A percentile compares a stretch with the other conserved stretches of the same genome.
Evolutionary conservation across 2,113 vertebrate species (phyloP).

Genomic region (Merops nubicus): DNA sequence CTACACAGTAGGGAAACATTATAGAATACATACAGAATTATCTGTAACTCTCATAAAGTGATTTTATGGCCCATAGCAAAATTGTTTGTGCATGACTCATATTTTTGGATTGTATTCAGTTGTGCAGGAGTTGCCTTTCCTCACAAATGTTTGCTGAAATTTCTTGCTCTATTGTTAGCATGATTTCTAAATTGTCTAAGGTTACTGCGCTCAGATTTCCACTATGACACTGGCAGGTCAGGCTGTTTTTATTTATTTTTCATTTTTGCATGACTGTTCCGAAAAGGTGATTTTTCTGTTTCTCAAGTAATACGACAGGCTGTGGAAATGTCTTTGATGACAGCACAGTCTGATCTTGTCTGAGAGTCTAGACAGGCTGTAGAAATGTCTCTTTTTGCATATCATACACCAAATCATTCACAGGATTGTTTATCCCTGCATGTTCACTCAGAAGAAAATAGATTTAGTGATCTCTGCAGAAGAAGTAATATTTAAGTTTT

Average conservation of each 20-base stretch:
- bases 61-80: constrained; percentile 76
- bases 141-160: constrained; percentile 65
- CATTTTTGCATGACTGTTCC: constrained; percentile 54
- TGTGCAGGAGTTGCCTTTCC: constrained; percentile 59
- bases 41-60: constrained; percentile 69
- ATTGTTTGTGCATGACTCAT: constrained; percentile 73
- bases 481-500: background rate
- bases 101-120: constrained; percentile 56
- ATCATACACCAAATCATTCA: constrained; percentile 59
- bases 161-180: constrained; percentile 54
- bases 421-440: constrained; percentile 57
- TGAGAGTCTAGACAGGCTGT: constrained; percentile 69
- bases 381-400: constrained; percentile 67
- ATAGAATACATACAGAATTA: constrained; percentile 69
- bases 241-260: constrained; percentile 70
- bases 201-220: constrained; percentile 62
- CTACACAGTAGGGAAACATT: constrained; percentile 73
- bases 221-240: constrained; percentile 43
- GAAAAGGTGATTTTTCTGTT: background rate
- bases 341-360: constrained; percentile 64
- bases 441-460: constrained; percentile 35
- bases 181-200: constrained; percentile 70
- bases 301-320: constrained; percentile 65
- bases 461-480: constrained; percentile 42
- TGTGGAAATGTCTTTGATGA: constrained; percentile 66